A percentile compares a stretch with the other conserved stretches of the same genome.
Conservation (phyloP, 2,888 invertebrate genomes). For the Prosapia bicincta region DNA sequence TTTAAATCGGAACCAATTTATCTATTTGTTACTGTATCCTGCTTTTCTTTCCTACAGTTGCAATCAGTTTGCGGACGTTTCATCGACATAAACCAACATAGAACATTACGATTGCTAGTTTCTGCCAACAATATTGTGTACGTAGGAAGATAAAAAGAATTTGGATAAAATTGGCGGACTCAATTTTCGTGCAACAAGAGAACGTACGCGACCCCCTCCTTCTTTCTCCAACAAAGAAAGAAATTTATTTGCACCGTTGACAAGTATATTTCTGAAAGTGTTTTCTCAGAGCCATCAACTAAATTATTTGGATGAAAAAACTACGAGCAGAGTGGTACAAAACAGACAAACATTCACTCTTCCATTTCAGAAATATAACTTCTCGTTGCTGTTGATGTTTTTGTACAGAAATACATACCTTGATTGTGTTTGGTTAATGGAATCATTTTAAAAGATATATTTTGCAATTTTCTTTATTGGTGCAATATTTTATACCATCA, state of each 20-base stretch:
- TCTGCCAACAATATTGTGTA: background rate
- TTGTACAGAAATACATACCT: no score
- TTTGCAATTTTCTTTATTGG: no score
- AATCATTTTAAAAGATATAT: no score
- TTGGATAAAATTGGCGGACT: background rate
- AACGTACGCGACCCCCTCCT: background rate
- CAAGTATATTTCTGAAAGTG: constrained; percentile 2
- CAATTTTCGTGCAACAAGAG: background rate
- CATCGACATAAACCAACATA: background rate
- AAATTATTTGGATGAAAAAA: background rate
- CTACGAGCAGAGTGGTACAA: background rate
- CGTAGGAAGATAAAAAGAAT: background rate
- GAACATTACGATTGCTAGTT: background rate
- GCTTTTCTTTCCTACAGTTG: background rate
- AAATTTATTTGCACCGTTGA: background rate
- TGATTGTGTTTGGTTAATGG: no score
- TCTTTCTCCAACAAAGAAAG: background rate
- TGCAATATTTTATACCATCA: no score
- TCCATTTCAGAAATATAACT: background rate
- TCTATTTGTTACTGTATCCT: background rate
- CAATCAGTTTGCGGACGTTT: background rate
- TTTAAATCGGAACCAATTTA: background rate
- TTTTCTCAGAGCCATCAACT: background rate
- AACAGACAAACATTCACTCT: background rate
- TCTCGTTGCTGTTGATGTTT: no score